Base-by-base conservation (phyloP, 2,888 invertebrate genomes). In the Callyntrura sp. region DNA sequence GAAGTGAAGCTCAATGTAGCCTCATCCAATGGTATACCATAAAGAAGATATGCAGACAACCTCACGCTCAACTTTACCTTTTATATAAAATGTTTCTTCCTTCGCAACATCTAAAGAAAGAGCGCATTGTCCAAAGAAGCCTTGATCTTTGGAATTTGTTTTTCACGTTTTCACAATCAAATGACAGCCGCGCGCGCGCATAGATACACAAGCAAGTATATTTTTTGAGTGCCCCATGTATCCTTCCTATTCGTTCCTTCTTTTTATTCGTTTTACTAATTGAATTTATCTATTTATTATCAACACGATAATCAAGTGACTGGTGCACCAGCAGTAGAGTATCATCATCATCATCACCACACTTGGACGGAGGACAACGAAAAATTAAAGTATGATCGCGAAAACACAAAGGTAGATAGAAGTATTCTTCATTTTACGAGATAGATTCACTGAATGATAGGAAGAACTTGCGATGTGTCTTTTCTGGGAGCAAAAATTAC, bases 211-310 rank as follows among this genome's bases (percentile, higher is more conserved):
- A n/a, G n/a, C n/a, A n/a, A n/a, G n/a, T n/a, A n/a, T 11, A 65
- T 65, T 12, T 65, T 65, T 28, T 28, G 43, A n/a, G n/a, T 17
- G 17, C 43, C 43, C 8, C 43, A 70, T 70, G 28, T 1, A 28
- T n/a, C n/a, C n/a, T n/a, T n/a, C n/a, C n/a, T 28, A 25, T 12
- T 14, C 25, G 8, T 28, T 9, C 28, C 0, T 43, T 0, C 17
- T 79, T 28, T 55, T 28, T 6, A n/a, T 28, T 0, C n/a, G 14
- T 28, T 17, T 57, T 17, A 25, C 79, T 79, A 79, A 79, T 79
- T 79, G 79, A 79, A 57, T 70, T 70, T 70, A 70, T 70, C 68
- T 20, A 70, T 70, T 43, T 70, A 70, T 70, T n/a, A 70, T 70
- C 17, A 70, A 17, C n/a, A 70, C 17, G n/a, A 70, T 70, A 70